Base-by-base conservation (phyloP, 2,797 vertebrate genomes). In the Melanotaenia pygmaea region DNA sequence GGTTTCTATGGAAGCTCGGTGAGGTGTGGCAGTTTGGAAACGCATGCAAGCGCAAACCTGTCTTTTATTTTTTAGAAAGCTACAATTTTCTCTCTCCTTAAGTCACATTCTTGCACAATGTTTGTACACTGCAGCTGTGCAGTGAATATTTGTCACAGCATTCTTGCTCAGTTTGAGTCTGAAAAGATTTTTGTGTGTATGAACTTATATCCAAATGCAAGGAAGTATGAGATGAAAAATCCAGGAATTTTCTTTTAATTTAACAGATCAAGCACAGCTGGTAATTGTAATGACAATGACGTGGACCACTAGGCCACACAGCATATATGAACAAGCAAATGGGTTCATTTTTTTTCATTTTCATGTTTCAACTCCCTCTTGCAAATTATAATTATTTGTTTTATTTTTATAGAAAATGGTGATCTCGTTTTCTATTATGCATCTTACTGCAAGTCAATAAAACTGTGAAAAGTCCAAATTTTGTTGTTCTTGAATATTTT, bases 401-500 rank as follows among this genome's bases (percentile, higher is more conserved):
- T 95, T 92, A 85, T 96, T 68, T 94, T 96, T 91, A 94, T 95
- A 86, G 91, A 58, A 84, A 94, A 94, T 94, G 94, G 71, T 81
- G 40, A 83, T 83, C 81, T 83, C 37, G 3, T 88, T 91, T 89
- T 91, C 83, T 87, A 76, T 85, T 79, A 71, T 80, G 82, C 70
- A 75, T 87, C 75, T 78, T 75, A 75, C 69, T 81, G 72, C 73
- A 83, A 74, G 64, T 80, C 80, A 93, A 92, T 93, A 92, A 92
- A 88, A 87, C 70, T 35, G 24, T 60, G 35, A 3, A 35, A 80
- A 86, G 6, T 69, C 50, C 26, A 61, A 59, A 11, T 24, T 13
- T 34, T 60, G 40, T 8, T 28, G 47, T 35, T 20, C 20, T 43
- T 59, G 9, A 13, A 11, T 5, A 43, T 18, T 65, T 47, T 5